A percentile compares a stretch with the other conserved stretches of the same genome.
Evolutionary conservation across 2,797 vertebrate species (phyloP).

Genomic region (Cetoscarus ocellatus): DNA sequence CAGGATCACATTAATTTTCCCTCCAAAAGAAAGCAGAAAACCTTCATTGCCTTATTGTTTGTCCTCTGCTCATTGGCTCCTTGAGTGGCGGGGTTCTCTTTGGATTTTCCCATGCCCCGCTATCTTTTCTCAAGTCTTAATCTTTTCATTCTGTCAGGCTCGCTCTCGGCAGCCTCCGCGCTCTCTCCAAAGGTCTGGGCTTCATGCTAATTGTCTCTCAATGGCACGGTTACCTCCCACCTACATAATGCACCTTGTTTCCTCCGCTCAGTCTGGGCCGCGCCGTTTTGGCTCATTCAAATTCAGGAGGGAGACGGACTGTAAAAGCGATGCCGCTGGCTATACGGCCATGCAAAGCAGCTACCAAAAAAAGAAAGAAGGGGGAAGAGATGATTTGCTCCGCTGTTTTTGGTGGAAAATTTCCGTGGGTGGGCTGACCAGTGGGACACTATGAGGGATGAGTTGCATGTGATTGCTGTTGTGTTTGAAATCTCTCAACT

Average conservation of each 20-base stretch:
- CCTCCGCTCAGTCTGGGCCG: conserved; percentile 65
- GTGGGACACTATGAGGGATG: conserved; percentile 54
- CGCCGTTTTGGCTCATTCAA: conserved; percentile 69
- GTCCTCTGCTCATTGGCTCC: conserved; percentile 73
- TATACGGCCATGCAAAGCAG: conserved; percentile 34
- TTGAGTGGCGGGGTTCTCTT: conserved; percentile 68
- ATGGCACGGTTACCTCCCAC: conserved; percentile 86
- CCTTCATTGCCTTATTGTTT: conserved; percentile 79
- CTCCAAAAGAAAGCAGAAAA: conserved; percentile 48
- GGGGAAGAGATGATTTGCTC: conserved; percentile 36
- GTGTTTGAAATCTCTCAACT: conserved; percentile 41
- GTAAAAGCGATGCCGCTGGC: conserved; percentile 62
- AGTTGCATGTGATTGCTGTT: conserved; percentile 55
- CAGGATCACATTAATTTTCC: conserved; percentile 80
- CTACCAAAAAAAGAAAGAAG: neutral
- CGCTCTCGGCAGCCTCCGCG: conserved; percentile 74
- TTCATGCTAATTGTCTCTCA: conserved; percentile 89
- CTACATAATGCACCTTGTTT: conserved; percentile 87
- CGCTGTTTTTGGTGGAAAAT: conserved; percentile 39
- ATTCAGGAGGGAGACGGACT: conserved; percentile 66
- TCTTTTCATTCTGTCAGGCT: conserved; percentile 85
- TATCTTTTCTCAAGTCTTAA: conserved; percentile 85
- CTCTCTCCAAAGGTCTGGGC: conserved; percentile 83
- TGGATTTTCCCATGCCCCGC: conserved; percentile 87
- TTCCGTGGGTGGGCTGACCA: conserved; percentile 58